Percentiles rank a stretch among this genome's conserved stretches.
Evolutionary conservation across 2,888 invertebrate genomes (phyloP).

Genomic region (Panzeria rudis): DNA sequence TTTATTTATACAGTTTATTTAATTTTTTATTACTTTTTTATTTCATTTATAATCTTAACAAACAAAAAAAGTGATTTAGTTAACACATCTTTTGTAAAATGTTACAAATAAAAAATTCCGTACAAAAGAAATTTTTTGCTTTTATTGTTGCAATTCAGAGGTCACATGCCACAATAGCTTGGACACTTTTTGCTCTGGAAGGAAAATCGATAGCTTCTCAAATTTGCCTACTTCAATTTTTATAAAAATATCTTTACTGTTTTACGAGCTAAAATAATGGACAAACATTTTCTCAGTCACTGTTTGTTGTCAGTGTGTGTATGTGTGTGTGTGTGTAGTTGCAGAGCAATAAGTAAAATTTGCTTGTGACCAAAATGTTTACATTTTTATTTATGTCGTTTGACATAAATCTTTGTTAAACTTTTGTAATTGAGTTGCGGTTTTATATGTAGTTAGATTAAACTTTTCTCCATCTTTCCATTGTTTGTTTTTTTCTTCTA

Average conservation of each 20-base stretch:
- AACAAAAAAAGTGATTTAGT: conserved; percentile 30
- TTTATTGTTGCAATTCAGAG: not conserved
- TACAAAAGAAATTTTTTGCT: conserved; percentile 2
- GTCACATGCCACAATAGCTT: not conserved
- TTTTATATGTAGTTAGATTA: conserved; percentile 26
- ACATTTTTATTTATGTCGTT: conserved; percentile 43
- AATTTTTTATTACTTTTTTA: conserved; percentile 42
- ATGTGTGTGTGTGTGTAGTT: not conserved
- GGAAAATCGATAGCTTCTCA: no score
- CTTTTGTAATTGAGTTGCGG: conserved; percentile 68
- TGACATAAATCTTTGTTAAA: conserved; percentile 65
- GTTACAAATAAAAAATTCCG: not conserved
- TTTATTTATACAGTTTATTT: conserved; percentile 46
- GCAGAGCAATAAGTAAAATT: not conserved
- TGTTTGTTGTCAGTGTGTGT: no score
- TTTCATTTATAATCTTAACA: conserved; percentile 16
- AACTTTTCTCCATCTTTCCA: conserved; percentile 40
- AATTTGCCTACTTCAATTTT: no score
- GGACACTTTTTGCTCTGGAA: not conserved
- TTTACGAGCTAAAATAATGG: no score
- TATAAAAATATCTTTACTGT: no score
- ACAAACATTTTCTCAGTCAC: no score
- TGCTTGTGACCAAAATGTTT: conserved; percentile 38
- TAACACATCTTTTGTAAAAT: conserved; percentile 37
- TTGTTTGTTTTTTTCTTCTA: not conserved